Conservation (phyloP, 2,888 invertebrate species). For the Plebejus anna region DNA sequence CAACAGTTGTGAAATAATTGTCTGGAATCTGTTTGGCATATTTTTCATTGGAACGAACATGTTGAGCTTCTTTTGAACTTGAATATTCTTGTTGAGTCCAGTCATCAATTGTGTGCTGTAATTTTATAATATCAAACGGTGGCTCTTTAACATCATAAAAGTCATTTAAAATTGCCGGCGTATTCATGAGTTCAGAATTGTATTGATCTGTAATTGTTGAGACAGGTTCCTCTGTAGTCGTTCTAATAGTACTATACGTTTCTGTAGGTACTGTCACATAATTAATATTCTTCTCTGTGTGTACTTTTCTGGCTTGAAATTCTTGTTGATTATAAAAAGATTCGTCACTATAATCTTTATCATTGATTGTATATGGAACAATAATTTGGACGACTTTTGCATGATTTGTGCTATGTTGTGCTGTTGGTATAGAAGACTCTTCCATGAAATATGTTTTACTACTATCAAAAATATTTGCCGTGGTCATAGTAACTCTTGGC, state of each 20-base stretch:
- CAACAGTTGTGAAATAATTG: slow-evolving; percentile 85
- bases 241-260: slow-evolving; percentile 48
- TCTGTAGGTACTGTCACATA: slow-evolving; percentile 48
- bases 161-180: slow-evolving; percentile 58
- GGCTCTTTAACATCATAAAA: slow-evolving; percentile 73
- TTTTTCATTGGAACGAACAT: slow-evolving; percentile 76
- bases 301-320: slow-evolving; percentile 73
- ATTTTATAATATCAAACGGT: slow-evolving; percentile 84
- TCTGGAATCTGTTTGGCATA: slow-evolving; percentile 88
- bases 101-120: slow-evolving; percentile 91
- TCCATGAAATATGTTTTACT: slow-evolving; percentile 54
- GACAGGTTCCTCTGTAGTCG: slow-evolving; percentile 53
- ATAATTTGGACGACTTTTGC: slow-evolving; percentile 88
- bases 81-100: slow-evolving; percentile 90
- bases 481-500: slow-evolving; percentile 44
- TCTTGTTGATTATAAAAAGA: slow-evolving; percentile 51
- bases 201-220: slow-evolving; percentile 64
- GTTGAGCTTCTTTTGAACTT: slow-evolving; percentile 68
- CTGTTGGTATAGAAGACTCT: slow-evolving; percentile 45
- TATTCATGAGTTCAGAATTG: slow-evolving; percentile 71
- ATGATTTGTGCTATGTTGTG: slow-evolving; percentile 60
- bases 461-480: slow-evolving; percentile 53
- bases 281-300: slow-evolving; percentile 54
- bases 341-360: slow-evolving; percentile 48
- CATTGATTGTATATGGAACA: slow-evolving; percentile 85